These are phyloP conservation scores for Caenorhabditis sp. DNA, from an alignment of 2,888 invertebrate species.

Conservation along the genomic window DNA sequence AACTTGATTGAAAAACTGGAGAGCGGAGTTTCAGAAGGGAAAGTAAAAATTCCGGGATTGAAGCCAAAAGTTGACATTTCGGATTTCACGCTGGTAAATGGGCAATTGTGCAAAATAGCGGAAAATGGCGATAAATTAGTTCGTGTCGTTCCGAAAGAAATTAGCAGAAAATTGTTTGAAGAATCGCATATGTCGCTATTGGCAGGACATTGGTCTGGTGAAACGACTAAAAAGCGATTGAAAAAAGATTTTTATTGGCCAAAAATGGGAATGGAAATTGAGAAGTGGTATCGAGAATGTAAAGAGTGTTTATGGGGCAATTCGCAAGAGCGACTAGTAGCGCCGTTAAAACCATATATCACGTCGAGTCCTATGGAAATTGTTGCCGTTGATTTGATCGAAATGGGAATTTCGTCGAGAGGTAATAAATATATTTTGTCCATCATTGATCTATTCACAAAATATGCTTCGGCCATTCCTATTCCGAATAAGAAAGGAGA, in stretches of 20 bases:
- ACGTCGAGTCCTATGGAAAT: conserved; percentile 21
- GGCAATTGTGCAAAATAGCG: not conserved
- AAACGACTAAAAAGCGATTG: not conserved
- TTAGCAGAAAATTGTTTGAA: conserved; percentile 11
- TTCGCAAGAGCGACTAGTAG: not conserved
- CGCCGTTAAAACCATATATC: conserved; percentile 21
- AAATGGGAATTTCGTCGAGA: conserved; percentile 10
- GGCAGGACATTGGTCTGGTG: conserved; percentile 2
- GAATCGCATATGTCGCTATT: conserved; percentile 19
- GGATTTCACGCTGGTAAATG: not conserved
- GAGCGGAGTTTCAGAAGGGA: not conserved
- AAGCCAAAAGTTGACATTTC: not conserved
- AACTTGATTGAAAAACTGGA: not conserved
- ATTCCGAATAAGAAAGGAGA: conserved; percentile 34
- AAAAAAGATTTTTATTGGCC: conserved; percentile 20
- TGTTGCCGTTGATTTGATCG: conserved; percentile 29
- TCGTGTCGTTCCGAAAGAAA: conserved; percentile 20
- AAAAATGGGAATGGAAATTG: conserved; percentile 20
- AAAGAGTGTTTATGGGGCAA: conserved; percentile 17
- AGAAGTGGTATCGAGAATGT: conserved; percentile 20
- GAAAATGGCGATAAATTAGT: not conserved
- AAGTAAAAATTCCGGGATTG: not conserved
- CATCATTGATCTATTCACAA: conserved; percentile 35
- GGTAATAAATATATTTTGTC: conserved; percentile 29
- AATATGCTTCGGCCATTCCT: conserved; percentile 14